Evolutionary conservation across 2,797 vertebrate genomes (phyloP).

Genomic region (Leptodactylus fallax): DNA sequence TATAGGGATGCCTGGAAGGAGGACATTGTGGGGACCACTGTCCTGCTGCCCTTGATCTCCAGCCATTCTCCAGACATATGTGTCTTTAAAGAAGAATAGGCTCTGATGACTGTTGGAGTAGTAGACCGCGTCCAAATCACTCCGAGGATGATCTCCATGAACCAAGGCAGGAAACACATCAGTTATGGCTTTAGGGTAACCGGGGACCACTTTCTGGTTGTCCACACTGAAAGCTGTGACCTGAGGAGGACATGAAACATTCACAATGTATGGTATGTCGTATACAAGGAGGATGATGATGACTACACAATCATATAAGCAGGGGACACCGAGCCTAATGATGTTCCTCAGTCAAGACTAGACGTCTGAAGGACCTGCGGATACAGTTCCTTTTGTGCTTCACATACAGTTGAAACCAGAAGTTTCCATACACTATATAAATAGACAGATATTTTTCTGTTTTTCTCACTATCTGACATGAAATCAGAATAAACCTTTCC

Average conservation of each 20-base stretch:
- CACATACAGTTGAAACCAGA: too few relatives aligned
- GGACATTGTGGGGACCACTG: conserved; percentile 66
- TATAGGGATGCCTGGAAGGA: conserved; percentile 77
- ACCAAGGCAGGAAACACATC: conserved; percentile 77
- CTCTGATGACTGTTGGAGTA: conserved; percentile 83
- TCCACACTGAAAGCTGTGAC: conserved; percentile 81
- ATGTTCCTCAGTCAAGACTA: too few relatives aligned
- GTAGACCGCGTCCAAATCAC: conserved; percentile 81
- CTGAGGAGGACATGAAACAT: conserved; percentile 67
- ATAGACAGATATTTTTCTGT: too few relatives aligned
- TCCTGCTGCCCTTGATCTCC: conserved; percentile 69
- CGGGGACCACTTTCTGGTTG: conserved; percentile 71
- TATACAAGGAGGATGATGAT: background rate
- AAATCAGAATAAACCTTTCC: too few relatives aligned
- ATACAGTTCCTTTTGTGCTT: too few relatives aligned
- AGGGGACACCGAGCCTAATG: too few relatives aligned
- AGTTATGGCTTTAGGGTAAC: conserved; percentile 78
- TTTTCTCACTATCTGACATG: too few relatives aligned
- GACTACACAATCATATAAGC: background rate
- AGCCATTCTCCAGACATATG: conserved; percentile 78
- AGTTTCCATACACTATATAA: too few relatives aligned
- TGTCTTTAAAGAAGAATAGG: conserved; percentile 80
- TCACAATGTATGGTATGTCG: too few relatives aligned
- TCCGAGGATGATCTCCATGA: conserved; percentile 77
- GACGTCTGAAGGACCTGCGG: too few relatives aligned